Evolutionary conservation across 2,888 invertebrate species (phyloP), one percentile per base, ranked within the genome.

Genomic region (Melanargia galathea): DNA sequence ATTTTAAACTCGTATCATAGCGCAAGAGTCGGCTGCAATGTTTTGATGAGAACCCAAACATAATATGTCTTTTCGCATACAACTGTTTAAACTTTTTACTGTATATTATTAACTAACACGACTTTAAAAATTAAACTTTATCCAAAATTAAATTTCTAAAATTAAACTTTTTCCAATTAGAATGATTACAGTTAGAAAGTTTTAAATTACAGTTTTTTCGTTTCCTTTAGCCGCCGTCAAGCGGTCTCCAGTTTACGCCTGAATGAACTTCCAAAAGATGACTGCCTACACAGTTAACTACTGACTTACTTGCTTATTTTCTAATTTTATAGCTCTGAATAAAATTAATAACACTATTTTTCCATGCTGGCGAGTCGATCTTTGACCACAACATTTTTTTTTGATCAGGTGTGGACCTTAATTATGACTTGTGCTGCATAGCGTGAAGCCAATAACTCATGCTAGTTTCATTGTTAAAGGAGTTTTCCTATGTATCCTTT

Each of bases 1-100:
- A 60, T 52, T 52, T 60, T 18, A 60, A 60, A 51, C 51, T 30
- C 38, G 51, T 43, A 51, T 43, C 22, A 11, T 33, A 20, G 54
- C 1, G 2, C n/a, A n/a, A 48, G 45, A 52, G 61, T 22, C 16
- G 24, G 46, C 13, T n/a, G 20, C 13, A 3, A n/a, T 4, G 13
- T 45, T 20, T 16, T 3, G 3, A 2, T 4, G 11, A 10, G 35
- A 38, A 3, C 35, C 2, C 1, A 38, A 13, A 38, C 35, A 38
- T 38, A n/a, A n/a, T n/a, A n/a, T n/a, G n/a, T n/a, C n/a, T n/a
- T n/a, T n/a, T n/a, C n/a, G n/a, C n/a, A n/a, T n/a, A n/a, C n/a
- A n/a, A n/a, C n/a, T n/a, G n/a, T n/a, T n/a, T n/a, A n/a, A n/a
- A n/a, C n/a, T n/a, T n/a, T n/a, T n/a, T n/a, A n/a, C n/a, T n/a